Base-by-base conservation (phyloP, 2,797 vertebrate species). In the Leontopithecus rosalia region DNA sequence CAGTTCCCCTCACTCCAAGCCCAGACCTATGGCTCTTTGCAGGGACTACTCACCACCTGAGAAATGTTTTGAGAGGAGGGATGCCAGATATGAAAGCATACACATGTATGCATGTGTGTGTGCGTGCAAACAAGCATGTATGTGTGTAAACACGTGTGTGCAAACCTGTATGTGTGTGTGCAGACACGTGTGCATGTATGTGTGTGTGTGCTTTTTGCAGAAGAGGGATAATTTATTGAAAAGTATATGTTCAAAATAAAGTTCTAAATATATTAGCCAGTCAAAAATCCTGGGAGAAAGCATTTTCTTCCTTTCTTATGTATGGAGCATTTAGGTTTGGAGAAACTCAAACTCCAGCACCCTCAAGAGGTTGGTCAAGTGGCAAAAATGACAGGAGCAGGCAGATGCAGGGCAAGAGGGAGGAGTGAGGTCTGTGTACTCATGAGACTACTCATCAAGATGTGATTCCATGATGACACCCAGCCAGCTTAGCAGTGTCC, bases 231-330 rank as follows among this genome's bases (percentile, higher is more conserved):
- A 36, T 15, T 73, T 73, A 20, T 85, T 28, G 39, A 26, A 52
- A 80, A 85, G 2, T 46, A 6, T 61, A 81, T 64, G 50, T 41
- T 72, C 86, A 89, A 81, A 64, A 41, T 76, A 70, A 88, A 20
- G 1, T 46, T 77, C 36, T 77, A 84, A 84, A 77, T 81, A 14
- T n/a, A 87, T 52, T 88, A 79, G 17, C 22, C 14, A 50, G 9
- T 77, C 70, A 88, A 33, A 30, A 73, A n/a, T 87, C n/a, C 43
- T 36, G 12, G 82, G 9, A 52, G 61, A 61, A 57, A 41, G 73
- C 22, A 64, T 43, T 43, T 61, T 33, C 64, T n/a, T 41, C 30
- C 22, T 88, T 61, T 48, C 61, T 26, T 80, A 80, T 58, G 9
- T 33, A 39, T 4, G 50, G 4, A 58, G 11, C 19, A 9, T 72